Conservation (phyloP, 2,797 vertebrate genomes). For the Mionectes olivaceus region DNA sequence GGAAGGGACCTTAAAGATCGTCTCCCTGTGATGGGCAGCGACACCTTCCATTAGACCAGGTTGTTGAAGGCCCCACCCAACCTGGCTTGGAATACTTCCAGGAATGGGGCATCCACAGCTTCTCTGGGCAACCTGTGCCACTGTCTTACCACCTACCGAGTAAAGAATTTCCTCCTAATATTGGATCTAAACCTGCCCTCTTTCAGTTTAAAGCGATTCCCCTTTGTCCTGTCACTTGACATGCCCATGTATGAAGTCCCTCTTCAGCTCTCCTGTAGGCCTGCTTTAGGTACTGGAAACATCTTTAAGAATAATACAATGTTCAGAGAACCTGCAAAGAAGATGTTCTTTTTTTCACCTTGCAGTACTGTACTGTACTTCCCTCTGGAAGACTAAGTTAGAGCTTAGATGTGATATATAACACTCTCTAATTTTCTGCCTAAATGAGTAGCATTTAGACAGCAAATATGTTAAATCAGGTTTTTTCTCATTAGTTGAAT, state of each 20-base stretch:
- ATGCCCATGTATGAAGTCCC: background rate
- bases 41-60: background rate
- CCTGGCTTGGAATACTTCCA: background rate
- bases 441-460: background rate
- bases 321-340: background rate
- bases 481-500: background rate
- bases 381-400: background rate
- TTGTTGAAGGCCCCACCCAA: background rate
- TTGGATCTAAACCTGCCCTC: background rate
- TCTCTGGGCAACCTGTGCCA: background rate
- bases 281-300: background rate
- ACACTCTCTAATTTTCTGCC: background rate
- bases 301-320: background rate
- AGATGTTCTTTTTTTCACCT: background rate
- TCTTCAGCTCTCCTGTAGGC: background rate
- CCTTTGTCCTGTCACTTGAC: background rate
- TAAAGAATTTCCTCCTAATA: background rate
- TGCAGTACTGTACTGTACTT: background rate
- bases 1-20: background rate
- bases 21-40: background rate
- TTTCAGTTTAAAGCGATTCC: background rate
- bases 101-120: background rate
- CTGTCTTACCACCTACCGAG: background rate
- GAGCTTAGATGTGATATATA: background rate
- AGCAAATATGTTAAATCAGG: background rate